Base-by-base conservation (phyloP, 2,113 vertebrate genomes). In the Psittacula cyanocephala region DNA sequence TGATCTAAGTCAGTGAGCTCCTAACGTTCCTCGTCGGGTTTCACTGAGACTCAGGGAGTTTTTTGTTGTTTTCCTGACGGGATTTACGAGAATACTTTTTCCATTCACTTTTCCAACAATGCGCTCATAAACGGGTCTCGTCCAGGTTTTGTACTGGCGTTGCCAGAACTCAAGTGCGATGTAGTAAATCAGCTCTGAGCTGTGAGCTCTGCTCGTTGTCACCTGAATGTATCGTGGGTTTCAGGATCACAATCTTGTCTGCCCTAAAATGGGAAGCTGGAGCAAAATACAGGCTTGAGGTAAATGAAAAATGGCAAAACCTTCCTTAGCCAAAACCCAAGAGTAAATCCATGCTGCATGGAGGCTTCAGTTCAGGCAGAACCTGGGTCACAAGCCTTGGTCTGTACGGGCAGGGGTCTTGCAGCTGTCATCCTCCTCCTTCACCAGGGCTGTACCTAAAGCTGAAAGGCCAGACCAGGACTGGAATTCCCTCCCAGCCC, bases 171-270 rank as follows among this genome's bases (percentile, higher is more conserved):
- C 12, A 2, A 62, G 86, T 3, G 43, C 1, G 41, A 37, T 28
- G 77, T 4, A 39, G 49, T 10, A 43, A 44, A 43, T 31, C 81
- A 22, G 20, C 4, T 31, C 33, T 2, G 49, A 59, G 57, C 47
- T 10, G 52, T 1, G 17, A 53, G 60, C 14, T 50, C 67, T 69
- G 86, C 77, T 20, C 3, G 18, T 2, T 18, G 20, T 37, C 89
- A 79, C 88, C 86, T 29, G 74, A 7, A 53, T 2, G 0, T 0
- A 9, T 6, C 41, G 0, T 0, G 23, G 19, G 4, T 28, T 14
- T 59, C 65, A 7, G 62, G 0, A 25, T 31, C 49, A 9, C 13
- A 0, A 0, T 1, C 27, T 10, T 10, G 0, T 1, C 27, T 10
- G 7, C 60, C n/a, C 43, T n/a, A 3, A 3, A 49, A 17, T 0